These are phyloP conservation scores for Apostichopus parvimensis DNA, from an alignment of 35 echinoderm and acorn worm genomes.

Conservation along the genomic window DNA sequence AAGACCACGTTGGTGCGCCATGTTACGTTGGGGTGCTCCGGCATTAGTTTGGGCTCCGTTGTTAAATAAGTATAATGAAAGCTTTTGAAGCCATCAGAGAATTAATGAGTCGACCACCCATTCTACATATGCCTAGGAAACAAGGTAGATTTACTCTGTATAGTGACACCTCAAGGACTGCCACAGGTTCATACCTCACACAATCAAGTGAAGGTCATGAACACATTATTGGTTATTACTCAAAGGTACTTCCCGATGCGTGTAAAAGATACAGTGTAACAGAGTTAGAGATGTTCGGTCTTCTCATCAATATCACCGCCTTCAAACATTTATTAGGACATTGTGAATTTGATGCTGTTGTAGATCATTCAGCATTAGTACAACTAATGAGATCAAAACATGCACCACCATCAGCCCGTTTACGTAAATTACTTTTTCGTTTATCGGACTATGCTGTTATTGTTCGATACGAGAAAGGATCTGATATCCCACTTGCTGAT, in stretches of 20 bases:
- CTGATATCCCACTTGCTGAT: constrained; percentile 46
- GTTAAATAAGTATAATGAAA: too few species aligned
- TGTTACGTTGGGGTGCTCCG: too few species aligned
- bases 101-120: constrained; percentile 41
- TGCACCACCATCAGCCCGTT: constrained; percentile 27
- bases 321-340: constrained; percentile 55
- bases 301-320: constrained; percentile 54
- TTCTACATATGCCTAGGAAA: constrained; percentile 10
- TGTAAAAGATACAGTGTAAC: constrained; percentile 61
- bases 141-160: constrained; percentile 35
- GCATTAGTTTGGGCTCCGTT: too few species aligned
- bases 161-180: constrained; percentile 43
- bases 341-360: constrained; percentile 44
- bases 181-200: too few species aligned
- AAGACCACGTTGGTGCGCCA: too few species aligned
- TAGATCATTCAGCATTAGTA: constrained; percentile 40
- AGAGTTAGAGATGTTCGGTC: constrained; percentile 61
- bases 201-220: too few species aligned
- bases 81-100: constrained; percentile 55
- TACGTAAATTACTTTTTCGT: constrained; percentile 41
- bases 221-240: too few species aligned
- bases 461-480: constrained; percentile 58
- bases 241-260: constrained; percentile 52
- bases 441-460: constrained; percentile 51
- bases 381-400: constrained; percentile 64